Evolutionary conservation across 2,113 vertebrate species (phyloP).

Genomic region (Charina bottae): DNA sequence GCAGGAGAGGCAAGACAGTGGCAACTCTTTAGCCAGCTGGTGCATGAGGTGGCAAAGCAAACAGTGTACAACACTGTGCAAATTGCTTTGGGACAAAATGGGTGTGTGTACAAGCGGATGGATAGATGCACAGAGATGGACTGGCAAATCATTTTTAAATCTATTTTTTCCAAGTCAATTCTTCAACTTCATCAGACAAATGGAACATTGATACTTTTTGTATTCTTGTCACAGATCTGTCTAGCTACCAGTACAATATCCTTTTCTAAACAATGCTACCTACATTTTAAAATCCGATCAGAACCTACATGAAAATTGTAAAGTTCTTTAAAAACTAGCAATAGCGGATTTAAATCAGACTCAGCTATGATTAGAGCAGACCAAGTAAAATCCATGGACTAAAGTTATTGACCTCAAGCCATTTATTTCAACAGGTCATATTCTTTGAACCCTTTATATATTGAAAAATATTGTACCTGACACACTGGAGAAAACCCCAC

Average conservation of each 20-base stretch:
- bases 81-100: background rate
- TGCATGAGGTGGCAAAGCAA: background rate
- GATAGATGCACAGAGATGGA: background rate
- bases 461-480: background rate
- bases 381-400: background rate
- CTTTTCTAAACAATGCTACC: background rate
- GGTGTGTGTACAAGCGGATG: too few relatives aligned
- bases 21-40: background rate
- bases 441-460: background rate
- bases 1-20: background rate
- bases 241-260: background rate
- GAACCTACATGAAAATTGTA: background rate
- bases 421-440: background rate
- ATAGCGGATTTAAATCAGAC: background rate
- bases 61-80: background rate
- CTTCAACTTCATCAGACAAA: background rate
- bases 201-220: background rate
- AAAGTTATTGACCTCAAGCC: background rate
- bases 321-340: background rate
- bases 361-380: background rate
- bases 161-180: too few relatives aligned
- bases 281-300: background rate
- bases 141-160: background rate
- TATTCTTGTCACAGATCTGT: background rate
- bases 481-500: background rate